phyloP scores from a whole-genome alignment of 2,113 vertebrate species.

The Lasiurus borealis region DNA sequence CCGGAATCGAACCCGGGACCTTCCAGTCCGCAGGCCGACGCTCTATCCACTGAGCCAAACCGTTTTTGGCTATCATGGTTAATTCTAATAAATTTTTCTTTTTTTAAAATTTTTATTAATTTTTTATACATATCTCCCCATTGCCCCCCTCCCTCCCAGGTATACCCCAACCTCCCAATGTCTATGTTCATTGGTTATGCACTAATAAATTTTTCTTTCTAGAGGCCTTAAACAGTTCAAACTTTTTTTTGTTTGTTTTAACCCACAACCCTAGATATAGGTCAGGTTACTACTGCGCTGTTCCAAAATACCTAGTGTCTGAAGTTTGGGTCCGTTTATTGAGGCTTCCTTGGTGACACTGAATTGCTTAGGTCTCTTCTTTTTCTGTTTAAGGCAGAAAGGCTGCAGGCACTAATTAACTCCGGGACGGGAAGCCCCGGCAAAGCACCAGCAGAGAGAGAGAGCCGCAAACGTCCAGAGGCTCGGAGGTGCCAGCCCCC shows the following conservation, averaged over 20 bases:
- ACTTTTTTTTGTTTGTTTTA: background rate
- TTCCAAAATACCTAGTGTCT: slow-evolving; percentile 47
- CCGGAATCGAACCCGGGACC: no score
- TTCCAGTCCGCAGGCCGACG: no score
- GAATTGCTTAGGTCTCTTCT: background rate
- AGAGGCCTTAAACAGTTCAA: background rate
- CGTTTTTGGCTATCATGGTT: background rate
- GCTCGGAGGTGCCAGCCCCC: rapidly evolving
- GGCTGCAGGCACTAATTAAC: background rate
- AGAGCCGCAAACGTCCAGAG: rapidly evolving
- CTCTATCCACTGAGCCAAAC: no score
- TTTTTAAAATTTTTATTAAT: no score
- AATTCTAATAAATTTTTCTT: background rate
- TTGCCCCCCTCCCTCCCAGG: no score
- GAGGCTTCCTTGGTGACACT: background rate
- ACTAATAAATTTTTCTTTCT: background rate
- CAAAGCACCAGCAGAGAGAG: background rate
- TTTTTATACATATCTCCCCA: no score
- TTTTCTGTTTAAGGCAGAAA: background rate
- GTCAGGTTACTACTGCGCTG: background rate
- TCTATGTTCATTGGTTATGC: no score
- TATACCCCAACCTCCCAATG: no score
- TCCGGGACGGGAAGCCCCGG: no score
- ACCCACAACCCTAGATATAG: background rate
- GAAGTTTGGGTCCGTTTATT: background rate